Evolutionary conservation across 2,113 vertebrate species (phyloP).

Genomic region (Pungitius pungitius): DNA sequence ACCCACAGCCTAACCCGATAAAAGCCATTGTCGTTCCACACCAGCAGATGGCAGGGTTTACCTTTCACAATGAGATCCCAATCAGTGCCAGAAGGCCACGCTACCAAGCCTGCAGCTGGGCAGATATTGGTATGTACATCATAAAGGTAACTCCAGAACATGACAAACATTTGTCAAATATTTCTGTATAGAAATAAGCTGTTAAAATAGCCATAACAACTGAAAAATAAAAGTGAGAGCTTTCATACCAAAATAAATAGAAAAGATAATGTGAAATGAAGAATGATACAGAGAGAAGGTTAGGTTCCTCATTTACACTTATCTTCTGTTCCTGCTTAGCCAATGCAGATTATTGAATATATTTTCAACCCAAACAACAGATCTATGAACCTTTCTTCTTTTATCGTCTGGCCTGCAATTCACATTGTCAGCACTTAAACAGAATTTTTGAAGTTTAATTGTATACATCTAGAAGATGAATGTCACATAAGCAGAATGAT

Average conservation of each 20-base stretch:
- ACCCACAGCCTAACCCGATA: constrained; percentile 2
- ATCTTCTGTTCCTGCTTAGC: constrained; percentile 9
- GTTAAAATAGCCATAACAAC: not conserved
- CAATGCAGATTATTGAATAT: not conserved
- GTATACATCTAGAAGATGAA: not conserved
- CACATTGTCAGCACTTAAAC: not conserved
- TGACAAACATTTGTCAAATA: not conserved
- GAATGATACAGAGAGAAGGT: not conserved
- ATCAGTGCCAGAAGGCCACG: not conserved
- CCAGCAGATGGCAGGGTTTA: constrained; percentile 74
- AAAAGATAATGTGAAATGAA: constrained; percentile 13
- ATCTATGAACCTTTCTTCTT: not conserved
- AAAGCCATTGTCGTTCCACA: constrained; percentile 22
- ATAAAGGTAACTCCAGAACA: not conserved
- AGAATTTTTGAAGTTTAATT: not conserved
- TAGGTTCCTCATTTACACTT: constrained; percentile 22
- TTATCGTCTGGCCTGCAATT: not conserved
- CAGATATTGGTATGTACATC: not conserved
- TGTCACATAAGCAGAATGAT: not conserved
- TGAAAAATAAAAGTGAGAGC: constrained; percentile 13
- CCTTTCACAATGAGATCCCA: constrained; percentile 27
- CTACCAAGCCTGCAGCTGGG: not conserved
- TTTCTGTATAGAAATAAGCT: not conserved
- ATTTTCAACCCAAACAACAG: not conserved
- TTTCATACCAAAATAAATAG: not conserved